These are phyloP conservation scores for Lepilemur septentrionalis DNA, from an alignment of 2,797 vertebrate species.

Conservation along the genomic window DNA sequence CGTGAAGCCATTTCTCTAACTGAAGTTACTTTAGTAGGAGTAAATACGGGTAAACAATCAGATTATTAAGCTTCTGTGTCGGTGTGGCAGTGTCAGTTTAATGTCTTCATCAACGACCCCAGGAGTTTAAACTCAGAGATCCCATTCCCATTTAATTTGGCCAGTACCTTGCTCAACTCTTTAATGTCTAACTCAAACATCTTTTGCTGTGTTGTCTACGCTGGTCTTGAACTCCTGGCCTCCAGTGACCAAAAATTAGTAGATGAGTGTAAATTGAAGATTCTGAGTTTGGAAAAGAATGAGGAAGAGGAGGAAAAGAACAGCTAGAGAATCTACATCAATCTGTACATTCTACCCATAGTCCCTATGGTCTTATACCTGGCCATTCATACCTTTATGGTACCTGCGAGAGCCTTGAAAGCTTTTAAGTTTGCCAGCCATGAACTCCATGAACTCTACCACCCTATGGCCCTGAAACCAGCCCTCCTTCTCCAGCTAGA, in stretches of 20 bases:
- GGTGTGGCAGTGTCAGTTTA: background rate
- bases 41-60: background rate
- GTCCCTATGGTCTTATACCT: background rate
- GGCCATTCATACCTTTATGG: background rate
- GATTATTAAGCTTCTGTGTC: background rate
- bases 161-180: background rate
- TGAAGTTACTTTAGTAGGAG: background rate
- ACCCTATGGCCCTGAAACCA: background rate
- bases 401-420: background rate
- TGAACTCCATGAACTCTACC: background rate
- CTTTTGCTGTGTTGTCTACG: background rate
- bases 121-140: background rate
- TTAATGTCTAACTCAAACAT: background rate
- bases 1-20: background rate
- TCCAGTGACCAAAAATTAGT: background rate
- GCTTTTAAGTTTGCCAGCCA: background rate
- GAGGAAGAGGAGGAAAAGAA: background rate
- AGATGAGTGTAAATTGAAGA: background rate
- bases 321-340: background rate
- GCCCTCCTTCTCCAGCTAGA: background rate
- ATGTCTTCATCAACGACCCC: background rate
- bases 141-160: background rate
- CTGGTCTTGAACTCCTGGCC: no score
- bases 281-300: slow-evolving; percentile 27
- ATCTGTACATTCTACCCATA: background rate